phyloP scores from a whole-genome alignment of 2,888 invertebrate genomes.

The Amphimallon solstitiale region DNA sequence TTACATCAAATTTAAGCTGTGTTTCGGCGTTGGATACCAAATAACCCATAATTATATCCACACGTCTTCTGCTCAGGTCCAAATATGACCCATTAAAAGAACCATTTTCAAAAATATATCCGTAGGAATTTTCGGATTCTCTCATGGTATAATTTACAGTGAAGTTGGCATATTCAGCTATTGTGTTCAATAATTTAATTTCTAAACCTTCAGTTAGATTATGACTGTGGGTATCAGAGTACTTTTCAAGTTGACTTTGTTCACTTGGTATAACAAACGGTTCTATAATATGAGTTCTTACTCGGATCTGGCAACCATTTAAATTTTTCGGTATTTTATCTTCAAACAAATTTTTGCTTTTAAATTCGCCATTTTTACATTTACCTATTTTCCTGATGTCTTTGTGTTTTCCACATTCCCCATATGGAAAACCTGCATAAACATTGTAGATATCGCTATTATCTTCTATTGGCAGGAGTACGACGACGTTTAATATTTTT shows the following conservation, averaged over 20 bases:
- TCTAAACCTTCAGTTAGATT: slow-evolving; percentile 50
- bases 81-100: slow-evolving; percentile 51
- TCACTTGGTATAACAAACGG: slow-evolving; percentile 55
- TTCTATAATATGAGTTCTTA: slow-evolving; percentile 53
- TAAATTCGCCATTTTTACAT: slow-evolving; percentile 46
- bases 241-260: slow-evolving; percentile 35
- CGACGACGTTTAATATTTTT: slow-evolving; percentile 50
- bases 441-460: slow-evolving; percentile 46
- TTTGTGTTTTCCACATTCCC: slow-evolving; percentile 48
- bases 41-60: slow-evolving; percentile 56
- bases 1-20: slow-evolving; percentile 53
- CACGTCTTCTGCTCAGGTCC: slow-evolving; percentile 48
- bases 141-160: slow-evolving; percentile 47
- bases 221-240: not conserved
- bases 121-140: slow-evolving; percentile 46
- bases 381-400: slow-evolving; percentile 45
- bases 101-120: slow-evolving; percentile 48
- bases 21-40: slow-evolving; percentile 53
- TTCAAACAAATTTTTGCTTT: slow-evolving; percentile 46
- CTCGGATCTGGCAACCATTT: slow-evolving; percentile 54
- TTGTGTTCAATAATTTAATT: slow-evolving; percentile 49
- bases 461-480: slow-evolving; percentile 46
- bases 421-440: slow-evolving; percentile 53
- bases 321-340: slow-evolving; percentile 54
- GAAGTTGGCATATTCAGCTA: slow-evolving; percentile 52